Base-by-base conservation (phyloP, 1,140 invertebrate species). In the Cyclina sinensis region DNA sequence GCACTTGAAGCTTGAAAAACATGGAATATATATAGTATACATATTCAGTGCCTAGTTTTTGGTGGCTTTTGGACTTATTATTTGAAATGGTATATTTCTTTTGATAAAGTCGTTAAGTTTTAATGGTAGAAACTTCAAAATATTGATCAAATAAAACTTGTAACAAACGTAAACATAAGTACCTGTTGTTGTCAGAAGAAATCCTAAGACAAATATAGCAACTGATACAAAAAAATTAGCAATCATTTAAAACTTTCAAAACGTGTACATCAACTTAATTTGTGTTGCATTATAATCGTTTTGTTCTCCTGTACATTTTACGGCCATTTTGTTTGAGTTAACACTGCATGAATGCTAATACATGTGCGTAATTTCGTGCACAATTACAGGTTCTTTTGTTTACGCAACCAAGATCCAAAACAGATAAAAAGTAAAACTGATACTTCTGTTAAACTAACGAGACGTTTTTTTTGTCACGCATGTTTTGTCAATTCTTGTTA, bases 271-370 rank as follows among this genome's bases (percentile, higher is more conserved):
- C 5, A 43, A 43, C 11, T 30, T 24, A 30, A 12, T 65, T 65
- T 65, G 24, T 11, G 4, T 1, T 65, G 5, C 16, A 11, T 59
- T 59, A 9, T 5, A n/a, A 9, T 59, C 21, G 7, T 4, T 9
- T 9, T 65, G 27, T 4, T 27, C 30, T 5, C 11, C 24, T 21
- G 21, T 74, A 48, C 18, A 46, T 43, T 37, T n/a, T 24, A 43
- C 39, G 5, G 39, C 70, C 70, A 74, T 74, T 24, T 48, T 74
- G 70, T 74, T 24, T 74, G 39, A 27, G 48, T 43, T 37, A 48
- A 48, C 18, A 74, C 1, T 74, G 70, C 48, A 48, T 74, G 46
- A 74, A 0, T 74, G 70, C 48, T 39, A 74, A 37, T 48, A 74
- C 14, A 43, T 37, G 39, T n/a, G 24, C 4, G 24, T 62, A 21